Base-by-base conservation (phyloP, 2,113 vertebrate species). In the Romanogobio albipinnatus region DNA sequence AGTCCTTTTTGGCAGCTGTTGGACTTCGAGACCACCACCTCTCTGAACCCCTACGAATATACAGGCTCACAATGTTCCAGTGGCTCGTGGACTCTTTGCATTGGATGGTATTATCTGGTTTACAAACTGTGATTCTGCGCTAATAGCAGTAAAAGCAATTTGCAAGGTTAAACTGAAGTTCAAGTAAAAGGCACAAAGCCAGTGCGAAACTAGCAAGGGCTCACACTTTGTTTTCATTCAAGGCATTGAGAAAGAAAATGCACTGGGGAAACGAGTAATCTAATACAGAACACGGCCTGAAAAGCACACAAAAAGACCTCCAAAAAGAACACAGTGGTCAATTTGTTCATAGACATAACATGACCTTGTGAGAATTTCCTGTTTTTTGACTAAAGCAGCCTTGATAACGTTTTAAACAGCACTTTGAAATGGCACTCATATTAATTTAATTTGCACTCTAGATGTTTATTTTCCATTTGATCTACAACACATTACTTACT, bases 111-210 rank as follows among this genome's bases (percentile, higher is more conserved):
- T 33, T 39, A 19, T 82, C 11, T 71, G 36, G 43, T 26, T 70
- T 36, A 76, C 62, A 39, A 56, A 78, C 24, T 88, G 86, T 81
- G 84, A 88, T 89, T 85, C 83, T 82, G 24, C 82, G 81, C 88
- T 90, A 92, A 93, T 89, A 90, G 90, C 75, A 59, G 78, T 79
- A 76, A 84, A 91, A 90, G 86, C 85, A 89, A 76, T 92, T 89
- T 88, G 82, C 82, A 64, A 78, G 85, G 76, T 90, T 87, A 88
- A 88, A 85, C 79, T 45, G 22, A 8, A 1, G 68, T 71, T 36
- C 76, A 47, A 39, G 13, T 81, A 85, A 82, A 53, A 89, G 47
- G 68, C 87, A 87, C 87, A 89, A 59, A 82, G 19, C 56, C 77
- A 47, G 66, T 64, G 33, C 71, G 13, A 73, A 68, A 45, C 81